Conservation (phyloP, 2,888 invertebrate species). For the Alcis repandata region DNA sequence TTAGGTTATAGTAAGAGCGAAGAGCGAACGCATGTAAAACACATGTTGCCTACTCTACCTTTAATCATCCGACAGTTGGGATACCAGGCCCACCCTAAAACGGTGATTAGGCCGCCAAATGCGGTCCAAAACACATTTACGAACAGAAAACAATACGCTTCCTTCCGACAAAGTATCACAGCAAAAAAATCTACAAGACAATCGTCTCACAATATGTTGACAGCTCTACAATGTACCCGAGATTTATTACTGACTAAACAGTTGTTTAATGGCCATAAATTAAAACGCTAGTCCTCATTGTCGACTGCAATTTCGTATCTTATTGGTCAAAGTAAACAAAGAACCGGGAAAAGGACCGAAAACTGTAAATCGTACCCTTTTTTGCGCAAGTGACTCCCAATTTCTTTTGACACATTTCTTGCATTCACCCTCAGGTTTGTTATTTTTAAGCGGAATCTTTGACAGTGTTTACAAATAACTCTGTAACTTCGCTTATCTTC, state of each 20-base stretch:
- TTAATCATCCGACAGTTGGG: no score
- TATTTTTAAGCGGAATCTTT: slow-evolving; percentile 24
- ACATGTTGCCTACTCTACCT: no score
- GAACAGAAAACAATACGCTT: background rate
- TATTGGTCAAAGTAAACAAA: slow-evolving; percentile 57
- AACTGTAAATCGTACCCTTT: slow-evolving; percentile 48
- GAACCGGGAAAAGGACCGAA: slow-evolving; percentile 42
- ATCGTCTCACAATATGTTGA: slow-evolving; percentile 8
- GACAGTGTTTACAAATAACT: slow-evolving; percentile 30
- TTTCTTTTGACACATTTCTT: slow-evolving; percentile 52
- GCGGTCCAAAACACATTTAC: no score
- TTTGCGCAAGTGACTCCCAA: slow-evolving; percentile 49
- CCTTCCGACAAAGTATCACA: background rate
- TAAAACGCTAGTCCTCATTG: slow-evolving; percentile 42
- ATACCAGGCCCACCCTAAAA: no score
- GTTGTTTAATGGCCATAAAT: slow-evolving; percentile 5
- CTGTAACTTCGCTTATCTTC: background rate
- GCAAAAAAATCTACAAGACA: background rate
- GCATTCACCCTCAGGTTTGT: slow-evolving; percentile 32
- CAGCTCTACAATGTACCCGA: background rate
- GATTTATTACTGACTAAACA: background rate
- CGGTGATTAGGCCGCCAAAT: no score
- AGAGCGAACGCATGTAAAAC: background rate
- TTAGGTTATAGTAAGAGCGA: background rate
- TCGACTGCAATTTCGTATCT: slow-evolving; percentile 51